Percentiles rank a stretch among this genome's conserved stretches.
phyloP scores from a whole-genome alignment of 1,140 invertebrate genomes.

The Drosophila setifemur region DNA sequence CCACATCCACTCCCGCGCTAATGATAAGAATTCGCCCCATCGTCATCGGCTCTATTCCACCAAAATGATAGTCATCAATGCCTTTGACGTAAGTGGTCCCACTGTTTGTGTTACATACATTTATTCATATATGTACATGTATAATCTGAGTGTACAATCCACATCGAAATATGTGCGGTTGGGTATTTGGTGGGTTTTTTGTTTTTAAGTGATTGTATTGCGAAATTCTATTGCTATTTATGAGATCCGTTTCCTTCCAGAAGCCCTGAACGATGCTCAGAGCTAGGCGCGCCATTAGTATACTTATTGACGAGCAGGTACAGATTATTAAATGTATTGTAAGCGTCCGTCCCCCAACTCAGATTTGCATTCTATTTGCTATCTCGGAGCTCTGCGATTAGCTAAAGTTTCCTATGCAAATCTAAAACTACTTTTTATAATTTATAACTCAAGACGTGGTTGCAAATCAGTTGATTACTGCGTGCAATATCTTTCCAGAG shows the following conservation, averaged over 20 bases:
- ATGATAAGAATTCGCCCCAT: slow-evolving; percentile 68
- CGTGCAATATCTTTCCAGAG: too few species aligned
- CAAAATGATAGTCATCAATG: slow-evolving; percentile 75
- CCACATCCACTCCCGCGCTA: slow-evolving; percentile 20
- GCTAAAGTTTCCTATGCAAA: slow-evolving; percentile 2
- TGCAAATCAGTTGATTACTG: slow-evolving; percentile 6
- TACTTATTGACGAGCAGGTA: slow-evolving; percentile 67
- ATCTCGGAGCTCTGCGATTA: background rate
- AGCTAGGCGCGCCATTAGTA: slow-evolving; percentile 54
- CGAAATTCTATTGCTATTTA: background rate
- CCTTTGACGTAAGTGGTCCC: slow-evolving; percentile 62
- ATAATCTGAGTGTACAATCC: too few species aligned
- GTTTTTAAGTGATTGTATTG: slow-evolving; percentile 2
- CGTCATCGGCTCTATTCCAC: slow-evolving; percentile 41
- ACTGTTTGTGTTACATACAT: background rate
- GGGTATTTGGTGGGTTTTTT: slow-evolving; percentile 1
- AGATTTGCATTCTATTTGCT: slow-evolving; percentile 1
- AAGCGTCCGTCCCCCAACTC: slow-evolving; percentile 11
- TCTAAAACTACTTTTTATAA: background rate
- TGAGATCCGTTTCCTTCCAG: slow-evolving; percentile 24
- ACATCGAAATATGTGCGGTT: slow-evolving; percentile 5
- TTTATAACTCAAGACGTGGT: background rate
- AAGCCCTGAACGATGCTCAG: slow-evolving; percentile 49
- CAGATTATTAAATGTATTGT: slow-evolving; percentile 26
- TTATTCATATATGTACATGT: background rate